Conservation (phyloP, 37 sponge, comb jelly and placozoan genomes). For the Halichondria panicea region DNA sequence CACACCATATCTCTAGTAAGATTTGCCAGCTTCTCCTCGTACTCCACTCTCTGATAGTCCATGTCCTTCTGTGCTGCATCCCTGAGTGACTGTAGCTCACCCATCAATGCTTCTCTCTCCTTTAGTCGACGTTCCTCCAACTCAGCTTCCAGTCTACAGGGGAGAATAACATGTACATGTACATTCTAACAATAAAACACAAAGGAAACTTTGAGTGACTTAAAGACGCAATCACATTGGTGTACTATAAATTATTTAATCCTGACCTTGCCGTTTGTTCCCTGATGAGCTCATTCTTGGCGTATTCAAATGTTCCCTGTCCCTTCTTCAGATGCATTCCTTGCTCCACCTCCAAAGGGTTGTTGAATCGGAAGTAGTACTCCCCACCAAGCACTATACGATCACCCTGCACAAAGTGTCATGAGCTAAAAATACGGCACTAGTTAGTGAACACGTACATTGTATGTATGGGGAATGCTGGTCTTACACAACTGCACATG, state of each 20-base stretch:
- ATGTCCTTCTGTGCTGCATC: constrained; percentile 39
- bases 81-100: constrained; percentile 58
- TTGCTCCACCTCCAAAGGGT: constrained; percentile 64
- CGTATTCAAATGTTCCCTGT: constrained; percentile 72
- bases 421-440: not conserved
- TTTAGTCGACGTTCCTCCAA: constrained; percentile 61
- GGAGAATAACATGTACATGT: not conserved
- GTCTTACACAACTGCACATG: too few relatives aligned
- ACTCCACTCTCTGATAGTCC: constrained; percentile 26
- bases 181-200: too few relatives aligned
- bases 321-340: not conserved
- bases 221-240: too few relatives aligned
- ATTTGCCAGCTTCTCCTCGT: constrained; percentile 22
- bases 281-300: constrained; percentile 71
- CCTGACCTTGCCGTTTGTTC: constrained; percentile 67
- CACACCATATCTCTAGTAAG: constrained; percentile 27
- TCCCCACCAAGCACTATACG: constrained; percentile 84
- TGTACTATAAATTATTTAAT: too few relatives aligned
- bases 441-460: too few relatives aligned
- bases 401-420: constrained; percentile 62
- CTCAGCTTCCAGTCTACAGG: constrained; percentile 71
- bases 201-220: too few relatives aligned
- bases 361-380: constrained; percentile 86
- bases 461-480: too few relatives aligned
- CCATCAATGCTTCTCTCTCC: constrained; percentile 72